phyloP scores from a whole-genome alignment of 1,140 invertebrate species.

The Sitophilus oryzae region DNA sequence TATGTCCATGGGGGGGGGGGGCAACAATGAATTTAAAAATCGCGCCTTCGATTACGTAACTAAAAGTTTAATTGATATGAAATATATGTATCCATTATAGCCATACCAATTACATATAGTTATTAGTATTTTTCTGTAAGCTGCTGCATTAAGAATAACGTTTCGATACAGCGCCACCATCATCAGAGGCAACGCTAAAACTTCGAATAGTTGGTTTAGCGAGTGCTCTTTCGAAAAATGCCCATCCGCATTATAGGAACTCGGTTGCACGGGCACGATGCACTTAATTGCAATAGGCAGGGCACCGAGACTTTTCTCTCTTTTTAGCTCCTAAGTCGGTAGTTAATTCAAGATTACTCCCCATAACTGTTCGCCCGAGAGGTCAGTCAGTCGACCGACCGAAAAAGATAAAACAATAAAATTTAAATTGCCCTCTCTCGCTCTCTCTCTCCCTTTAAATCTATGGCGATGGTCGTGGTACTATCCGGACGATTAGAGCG shows the following conservation, averaged over 20 bases:
- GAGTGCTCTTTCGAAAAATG: slow-evolving; percentile 11
- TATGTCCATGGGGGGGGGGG: too few relatives aligned
- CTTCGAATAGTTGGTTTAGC: not conserved
- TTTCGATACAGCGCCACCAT: not conserved
- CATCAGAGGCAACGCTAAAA: not conserved
- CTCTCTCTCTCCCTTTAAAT: too few relatives aligned
- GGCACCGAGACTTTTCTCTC: slow-evolving; percentile 15
- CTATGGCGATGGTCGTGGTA: too few relatives aligned
- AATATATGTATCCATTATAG: too few relatives aligned
- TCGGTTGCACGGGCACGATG: slow-evolving; percentile 20
- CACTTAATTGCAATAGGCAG: slow-evolving; percentile 24
- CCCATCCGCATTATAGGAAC: slow-evolving; percentile 19
- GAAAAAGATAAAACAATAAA: slow-evolving; percentile 22
- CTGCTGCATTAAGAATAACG: not conserved
- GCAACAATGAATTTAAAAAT: too few relatives aligned
- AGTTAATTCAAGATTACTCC: slow-evolving; percentile 25
- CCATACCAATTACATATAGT: too few relatives aligned
- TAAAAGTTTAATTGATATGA: too few relatives aligned
- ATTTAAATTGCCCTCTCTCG: slow-evolving; percentile 22
- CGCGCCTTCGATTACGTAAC: too few relatives aligned
- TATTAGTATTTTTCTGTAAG: not conserved
- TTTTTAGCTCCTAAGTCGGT: slow-evolving; percentile 15
- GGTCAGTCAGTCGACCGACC: slow-evolving; percentile 21
- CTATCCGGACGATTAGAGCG: too few relatives aligned
- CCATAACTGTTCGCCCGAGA: slow-evolving; percentile 24